phyloP scores from a whole-genome alignment of 2,113 vertebrate genomes.

The Trematomus loennbergii region DNA sequence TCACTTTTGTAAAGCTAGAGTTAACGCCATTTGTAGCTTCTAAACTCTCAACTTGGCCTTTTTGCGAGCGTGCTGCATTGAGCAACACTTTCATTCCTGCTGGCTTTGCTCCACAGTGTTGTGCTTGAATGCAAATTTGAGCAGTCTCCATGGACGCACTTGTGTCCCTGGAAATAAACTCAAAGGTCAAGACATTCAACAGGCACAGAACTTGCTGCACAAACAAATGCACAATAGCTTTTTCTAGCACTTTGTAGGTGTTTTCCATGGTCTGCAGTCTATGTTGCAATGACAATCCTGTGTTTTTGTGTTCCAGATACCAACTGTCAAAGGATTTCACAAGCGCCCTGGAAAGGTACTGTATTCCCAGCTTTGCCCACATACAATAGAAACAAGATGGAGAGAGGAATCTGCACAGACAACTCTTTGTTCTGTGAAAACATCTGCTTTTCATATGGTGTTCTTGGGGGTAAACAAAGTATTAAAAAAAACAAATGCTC shows the following conservation, averaged over 20 bases:
- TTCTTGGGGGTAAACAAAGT: slow-evolving; percentile 67
- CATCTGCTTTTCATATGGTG: slow-evolving; percentile 77
- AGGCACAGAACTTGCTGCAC: slow-evolving; percentile 15
- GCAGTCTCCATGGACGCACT: slow-evolving; percentile 1
- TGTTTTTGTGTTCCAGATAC: slow-evolving; percentile 70
- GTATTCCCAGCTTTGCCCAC: slow-evolving; percentile 72
- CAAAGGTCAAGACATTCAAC: slow-evolving; percentile 36
- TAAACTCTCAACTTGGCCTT: background rate
- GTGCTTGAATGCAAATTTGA: slow-evolving; percentile 13
- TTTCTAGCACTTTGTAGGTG: background rate
- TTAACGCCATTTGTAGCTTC: background rate
- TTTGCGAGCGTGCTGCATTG: background rate
- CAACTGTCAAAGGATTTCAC: slow-evolving; percentile 82
- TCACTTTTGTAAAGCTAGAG: background rate
- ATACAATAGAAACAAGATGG: slow-evolving; percentile 46
- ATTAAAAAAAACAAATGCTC: slow-evolving; percentile 49
- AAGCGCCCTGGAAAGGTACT: slow-evolving; percentile 95
- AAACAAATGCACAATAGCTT: slow-evolving; percentile 13
- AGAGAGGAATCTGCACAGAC: slow-evolving; percentile 53
- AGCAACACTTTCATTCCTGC: background rate
- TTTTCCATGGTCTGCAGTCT: slow-evolving; percentile 1
- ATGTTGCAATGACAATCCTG: slow-evolving; percentile 23
- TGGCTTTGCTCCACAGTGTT: background rate
- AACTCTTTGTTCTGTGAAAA: slow-evolving; percentile 54
- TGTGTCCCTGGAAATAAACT: slow-evolving; percentile 23